Evolutionary conservation across 2,888 invertebrate genomes (phyloP), one percentile per base, ranked within the genome.

Genomic region (Ferdinandea cuprea): DNA sequence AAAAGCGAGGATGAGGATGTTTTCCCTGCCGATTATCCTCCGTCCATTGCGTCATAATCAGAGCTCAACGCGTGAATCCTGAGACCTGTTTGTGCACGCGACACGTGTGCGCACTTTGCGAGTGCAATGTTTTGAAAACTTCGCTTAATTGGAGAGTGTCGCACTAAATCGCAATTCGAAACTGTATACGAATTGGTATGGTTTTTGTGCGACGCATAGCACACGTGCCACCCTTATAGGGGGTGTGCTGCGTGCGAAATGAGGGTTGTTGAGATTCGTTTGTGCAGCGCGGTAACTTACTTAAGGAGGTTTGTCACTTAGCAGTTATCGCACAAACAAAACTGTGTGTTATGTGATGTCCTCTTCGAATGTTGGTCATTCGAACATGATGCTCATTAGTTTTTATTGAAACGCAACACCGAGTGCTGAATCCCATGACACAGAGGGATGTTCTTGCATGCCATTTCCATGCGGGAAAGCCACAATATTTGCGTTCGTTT

Each of bases 91-190:
- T 77, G 61, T 72, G 46, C 21, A 21, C 3, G n/a, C 40, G 77
- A 68, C 83, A 83, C 83, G 83, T 83, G 83, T 68, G 56, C 68
- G 59, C 83, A 83, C 83, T 83, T 83, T 72, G 72, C 59, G 56
- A 83, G 83, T 83, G 83, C 73, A 83, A 83, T 83, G 83, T 83
- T 83, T 83, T 83, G 83, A 83, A 83, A 83, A 83, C 83, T 78
- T 71, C 35, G 72, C 83, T 83, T 83, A 83, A 83, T 83, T 83
- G 83, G 78, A 83, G 83, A 78, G 72, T 72, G 77, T 61, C 50
- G 74, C 69, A 30, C 68, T n/a, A n/a, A n/a, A n/a, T 46, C 52
- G 76, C 56, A 72, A 72, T 73, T 68, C 42, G 83, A 83, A 78
- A 83, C 83, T 73, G 83, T 83, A 42, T 72, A 11, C 30, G 61